These are phyloP conservation scores for Temnothorax ravouxi DNA, from an alignment of 2,888 invertebrate genomes.

Conservation along the genomic window DNA sequence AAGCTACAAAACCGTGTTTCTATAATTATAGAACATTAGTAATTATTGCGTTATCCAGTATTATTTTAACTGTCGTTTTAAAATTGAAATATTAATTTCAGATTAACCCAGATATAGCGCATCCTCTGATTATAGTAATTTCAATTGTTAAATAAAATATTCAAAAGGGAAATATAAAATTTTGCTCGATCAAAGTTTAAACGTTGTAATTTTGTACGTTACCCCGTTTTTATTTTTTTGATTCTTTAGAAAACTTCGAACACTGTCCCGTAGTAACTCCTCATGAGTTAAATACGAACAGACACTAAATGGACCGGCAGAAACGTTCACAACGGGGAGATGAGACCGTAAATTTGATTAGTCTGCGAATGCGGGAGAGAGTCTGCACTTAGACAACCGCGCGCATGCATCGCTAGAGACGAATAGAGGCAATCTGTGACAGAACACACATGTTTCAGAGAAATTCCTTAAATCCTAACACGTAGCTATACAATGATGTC, in stretches of 20 bases:
- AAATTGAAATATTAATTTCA: conserved; percentile 1
- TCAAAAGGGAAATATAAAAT: not conserved
- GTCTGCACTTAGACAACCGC: conserved; percentile 63
- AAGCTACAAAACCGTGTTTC: not conserved
- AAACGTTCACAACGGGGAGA: conserved; percentile 62
- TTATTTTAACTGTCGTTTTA: conserved; percentile 1
- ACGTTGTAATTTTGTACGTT: not conserved
- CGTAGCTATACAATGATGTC: not conserved
- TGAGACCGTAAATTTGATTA: conserved; percentile 74
- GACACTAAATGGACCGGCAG: conserved; percentile 70
- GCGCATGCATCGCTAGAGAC: conserved; percentile 53
- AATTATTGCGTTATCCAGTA: not conserved
- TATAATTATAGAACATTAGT: not conserved
- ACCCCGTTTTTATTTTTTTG: not conserved
- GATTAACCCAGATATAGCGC: not conserved
- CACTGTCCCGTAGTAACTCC: conserved; percentile 59
- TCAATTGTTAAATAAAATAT: not conserved
- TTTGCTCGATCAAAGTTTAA: not conserved
- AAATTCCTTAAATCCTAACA: conserved; percentile 33
- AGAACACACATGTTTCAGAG: conserved; percentile 48
- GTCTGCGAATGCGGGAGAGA: conserved; percentile 67
- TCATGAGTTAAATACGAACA: conserved; percentile 49
- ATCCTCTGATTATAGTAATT: not conserved
- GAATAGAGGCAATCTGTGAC: conserved; percentile 27
- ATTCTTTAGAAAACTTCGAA: conserved; percentile 56